A percentile compares a stretch with the other conserved stretches of the same genome.
These are phyloP conservation scores for Dasyprocta punctata DNA, from an alignment of 2,113 vertebrate genomes.

Conservation along the genomic window DNA sequence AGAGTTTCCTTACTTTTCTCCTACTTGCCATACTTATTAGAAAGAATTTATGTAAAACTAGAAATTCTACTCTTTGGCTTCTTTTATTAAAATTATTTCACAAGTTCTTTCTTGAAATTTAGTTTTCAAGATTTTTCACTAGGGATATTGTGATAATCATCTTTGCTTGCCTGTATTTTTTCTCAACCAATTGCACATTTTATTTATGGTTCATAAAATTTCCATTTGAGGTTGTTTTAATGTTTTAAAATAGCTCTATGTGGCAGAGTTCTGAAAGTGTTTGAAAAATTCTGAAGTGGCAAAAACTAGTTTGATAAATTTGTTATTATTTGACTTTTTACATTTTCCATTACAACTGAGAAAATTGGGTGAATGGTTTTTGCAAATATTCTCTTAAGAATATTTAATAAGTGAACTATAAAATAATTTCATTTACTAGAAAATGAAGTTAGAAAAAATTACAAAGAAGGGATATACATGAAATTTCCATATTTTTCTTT, in stretches of 20 bases:
- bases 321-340: background rate
- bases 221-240: slow-evolving; percentile 12
- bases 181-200: background rate
- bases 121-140: slow-evolving; percentile 4
- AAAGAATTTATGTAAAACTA: background rate
- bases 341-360: background rate
- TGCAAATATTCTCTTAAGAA: background rate
- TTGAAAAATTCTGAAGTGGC: background rate
- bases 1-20: background rate
- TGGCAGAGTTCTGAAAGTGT: slow-evolving; percentile 20
- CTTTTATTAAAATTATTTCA: background rate
- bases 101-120: background rate
- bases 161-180: slow-evolving; percentile 3
- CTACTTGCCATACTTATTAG: background rate
- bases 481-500: background rate
- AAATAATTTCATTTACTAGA: background rate
- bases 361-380: background rate
- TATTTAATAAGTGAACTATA: background rate
- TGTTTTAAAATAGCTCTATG: slow-evolving; percentile 27
- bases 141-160: background rate
- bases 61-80: background rate
- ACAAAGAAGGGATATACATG: background rate
- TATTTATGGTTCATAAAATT: slow-evolving; percentile 52
- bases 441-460: background rate
- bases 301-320: background rate